phyloP scores from a whole-genome alignment of 2,888 invertebrate species.

The Thysanoteuthis rhombus region DNA sequence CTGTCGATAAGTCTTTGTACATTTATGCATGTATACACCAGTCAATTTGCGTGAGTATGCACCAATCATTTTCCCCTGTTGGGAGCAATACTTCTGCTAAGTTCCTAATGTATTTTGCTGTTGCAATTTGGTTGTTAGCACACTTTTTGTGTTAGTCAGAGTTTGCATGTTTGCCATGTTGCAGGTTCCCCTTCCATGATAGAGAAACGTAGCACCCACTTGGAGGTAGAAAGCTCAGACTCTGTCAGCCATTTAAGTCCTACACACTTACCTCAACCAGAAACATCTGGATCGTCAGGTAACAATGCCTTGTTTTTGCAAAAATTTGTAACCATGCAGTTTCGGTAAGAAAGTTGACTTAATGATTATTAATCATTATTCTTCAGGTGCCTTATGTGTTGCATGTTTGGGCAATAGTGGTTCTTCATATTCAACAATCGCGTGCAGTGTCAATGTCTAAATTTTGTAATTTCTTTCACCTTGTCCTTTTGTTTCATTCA shows the following conservation, averaged over 20 bases:
- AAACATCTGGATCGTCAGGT: not conserved
- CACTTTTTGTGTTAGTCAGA: not conserved
- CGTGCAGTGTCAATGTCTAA: too few species aligned
- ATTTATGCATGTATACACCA: too few species aligned
- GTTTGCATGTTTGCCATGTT: conserved; percentile 30
- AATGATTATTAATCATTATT: not conserved
- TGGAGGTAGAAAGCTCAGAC: not conserved
- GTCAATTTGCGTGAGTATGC: not conserved
- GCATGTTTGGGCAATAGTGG: too few species aligned
- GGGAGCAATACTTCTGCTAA: not conserved
- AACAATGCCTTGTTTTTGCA: not conserved
- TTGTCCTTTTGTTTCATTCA: too few species aligned
- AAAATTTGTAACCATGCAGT: not conserved
- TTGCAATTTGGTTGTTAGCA: not conserved
- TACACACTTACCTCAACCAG: not conserved
- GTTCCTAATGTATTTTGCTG: not conserved
- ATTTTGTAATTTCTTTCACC: too few species aligned
- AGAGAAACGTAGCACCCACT: conserved; percentile 23
- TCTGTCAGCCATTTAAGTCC: not conserved
- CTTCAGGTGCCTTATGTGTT: not conserved
- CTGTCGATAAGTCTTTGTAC: not conserved
- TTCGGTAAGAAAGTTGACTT: not conserved
- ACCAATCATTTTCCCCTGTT: too few species aligned
- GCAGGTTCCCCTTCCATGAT: conserved; percentile 15
- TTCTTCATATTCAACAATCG: too few species aligned